A percentile compares a stretch with the other conserved stretches of the same genome.
phyloP scores from a whole-genome alignment of 1,140 invertebrate genomes.

The Drosophila paulistorum region DNA sequence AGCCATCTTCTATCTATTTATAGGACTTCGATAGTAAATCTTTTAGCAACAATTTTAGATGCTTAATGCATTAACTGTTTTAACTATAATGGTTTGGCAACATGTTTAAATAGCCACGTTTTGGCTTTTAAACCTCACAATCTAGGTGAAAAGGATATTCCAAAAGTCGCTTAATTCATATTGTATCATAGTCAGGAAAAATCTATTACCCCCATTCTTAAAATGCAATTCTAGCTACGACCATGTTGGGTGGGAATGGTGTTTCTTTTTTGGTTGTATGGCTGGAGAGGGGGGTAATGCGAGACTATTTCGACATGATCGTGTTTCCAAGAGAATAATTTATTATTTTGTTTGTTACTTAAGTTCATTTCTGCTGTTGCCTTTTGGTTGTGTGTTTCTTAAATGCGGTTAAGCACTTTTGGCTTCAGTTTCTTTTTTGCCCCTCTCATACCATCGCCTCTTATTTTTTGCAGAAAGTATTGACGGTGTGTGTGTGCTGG shows the following conservation, averaged over 20 bases:
- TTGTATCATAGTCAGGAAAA: too few species aligned
- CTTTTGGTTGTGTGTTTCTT: constrained; percentile 56
- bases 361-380: constrained; percentile 25
- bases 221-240: neutral
- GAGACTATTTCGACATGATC: constrained; percentile 75
- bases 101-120: too few species aligned
- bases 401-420: constrained; percentile 76
- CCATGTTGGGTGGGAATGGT: constrained; percentile 10
- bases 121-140: too few species aligned
- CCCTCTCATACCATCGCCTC: neutral
- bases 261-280: constrained; percentile 34
- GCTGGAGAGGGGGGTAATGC: constrained; percentile 51
- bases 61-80: too few species aligned
- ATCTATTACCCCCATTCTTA: neutral
- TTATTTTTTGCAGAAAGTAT: constrained; percentile 18
- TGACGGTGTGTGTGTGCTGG: neutral
- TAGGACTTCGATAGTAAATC: too few species aligned
- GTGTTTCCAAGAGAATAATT: constrained; percentile 73
- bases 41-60: too few species aligned
- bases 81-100: too few species aligned
- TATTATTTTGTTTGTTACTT: constrained; percentile 55
- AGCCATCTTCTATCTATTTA: too few species aligned
- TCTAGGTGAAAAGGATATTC: too few species aligned
- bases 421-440: constrained; percentile 29
- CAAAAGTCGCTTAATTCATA: too few species aligned